Evolutionary conservation across 2,797 vertebrate species (phyloP).

Genomic region (Leuciscus waleckii): DNA sequence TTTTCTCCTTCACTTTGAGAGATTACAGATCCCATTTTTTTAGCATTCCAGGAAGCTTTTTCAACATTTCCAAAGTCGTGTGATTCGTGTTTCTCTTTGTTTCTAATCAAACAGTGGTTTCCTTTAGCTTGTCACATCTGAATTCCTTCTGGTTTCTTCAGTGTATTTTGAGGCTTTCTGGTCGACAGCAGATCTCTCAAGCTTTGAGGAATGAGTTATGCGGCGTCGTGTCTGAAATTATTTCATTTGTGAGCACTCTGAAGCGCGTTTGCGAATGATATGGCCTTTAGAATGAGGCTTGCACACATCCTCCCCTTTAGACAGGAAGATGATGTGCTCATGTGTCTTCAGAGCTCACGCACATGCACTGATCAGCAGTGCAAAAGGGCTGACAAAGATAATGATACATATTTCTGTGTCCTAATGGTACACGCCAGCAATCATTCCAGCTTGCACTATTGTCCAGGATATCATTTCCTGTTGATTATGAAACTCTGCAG

Average conservation of each 20-base stretch:
- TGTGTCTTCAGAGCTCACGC: constrained; percentile 29
- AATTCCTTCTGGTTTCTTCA: background rate
- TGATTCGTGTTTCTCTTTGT: constrained; percentile 14
- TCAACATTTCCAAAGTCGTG: constrained; percentile 25
- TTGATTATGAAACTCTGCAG: constrained; percentile 55
- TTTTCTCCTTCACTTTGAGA: background rate
- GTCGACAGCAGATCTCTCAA: background rate
- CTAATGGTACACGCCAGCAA: constrained; percentile 46
- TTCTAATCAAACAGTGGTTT: constrained; percentile 5
- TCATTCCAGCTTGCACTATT: constrained; percentile 34
- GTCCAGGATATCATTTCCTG: constrained; percentile 57
- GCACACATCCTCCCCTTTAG: background rate
- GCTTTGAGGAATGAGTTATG: constrained; percentile 13
- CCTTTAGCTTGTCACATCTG: background rate
- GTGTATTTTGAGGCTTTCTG: constrained; percentile 29
- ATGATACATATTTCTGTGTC: constrained; percentile 63
- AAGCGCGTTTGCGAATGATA: background rate
- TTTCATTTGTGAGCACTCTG: constrained; percentile 15
- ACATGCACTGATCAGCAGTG: constrained; percentile 39
- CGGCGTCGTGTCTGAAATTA: constrained; percentile 26
- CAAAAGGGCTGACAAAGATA: constrained; percentile 61
- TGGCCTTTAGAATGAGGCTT: constrained; percentile 10
- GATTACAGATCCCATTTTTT: constrained; percentile 14
- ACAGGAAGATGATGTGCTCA: constrained; percentile 4
- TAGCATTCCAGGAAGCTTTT: background rate